These are phyloP conservation scores for Neotragus pygmaeus DNA, from an alignment of 2,113 vertebrate species.

Conservation along the genomic window DNA sequence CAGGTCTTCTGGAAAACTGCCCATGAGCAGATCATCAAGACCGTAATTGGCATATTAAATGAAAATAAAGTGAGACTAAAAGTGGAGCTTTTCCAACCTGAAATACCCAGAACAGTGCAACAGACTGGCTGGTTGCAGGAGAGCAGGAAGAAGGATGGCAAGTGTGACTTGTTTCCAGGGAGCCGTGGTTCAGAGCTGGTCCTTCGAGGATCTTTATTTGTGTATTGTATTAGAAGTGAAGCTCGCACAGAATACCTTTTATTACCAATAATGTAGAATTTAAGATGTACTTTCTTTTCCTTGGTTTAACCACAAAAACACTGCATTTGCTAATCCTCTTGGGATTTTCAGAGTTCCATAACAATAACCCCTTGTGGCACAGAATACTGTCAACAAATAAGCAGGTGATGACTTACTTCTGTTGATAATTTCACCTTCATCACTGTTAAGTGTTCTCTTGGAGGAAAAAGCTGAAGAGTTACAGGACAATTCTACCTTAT, in stretches of 20 bases:
- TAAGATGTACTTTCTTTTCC: not conserved
- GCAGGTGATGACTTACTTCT: not conserved
- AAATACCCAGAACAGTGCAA: not conserved
- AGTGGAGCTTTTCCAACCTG: not conserved
- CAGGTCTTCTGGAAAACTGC: constrained; percentile 7
- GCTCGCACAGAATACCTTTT: not conserved
- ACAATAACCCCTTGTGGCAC: not conserved
- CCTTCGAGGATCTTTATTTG: not conserved
- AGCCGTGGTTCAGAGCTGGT: not conserved
- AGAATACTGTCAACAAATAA: not conserved
- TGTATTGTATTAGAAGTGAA: not conserved
- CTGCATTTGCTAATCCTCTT: not conserved
- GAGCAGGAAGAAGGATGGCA: not conserved
- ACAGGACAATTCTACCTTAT: not conserved
- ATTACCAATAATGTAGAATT: not conserved
- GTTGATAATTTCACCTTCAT: not conserved
- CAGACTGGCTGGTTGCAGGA: not conserved
- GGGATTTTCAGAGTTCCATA: not conserved
- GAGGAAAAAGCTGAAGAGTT: not conserved
- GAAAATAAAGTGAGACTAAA: constrained; percentile 30
- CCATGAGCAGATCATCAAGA: not conserved
- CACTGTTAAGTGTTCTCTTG: not conserved
- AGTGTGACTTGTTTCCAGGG: not conserved
- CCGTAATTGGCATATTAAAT: not conserved
- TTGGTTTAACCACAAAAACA: not conserved